Base-by-base conservation (phyloP, 2,888 invertebrate species). In the Ennomos quercinarius region DNA sequence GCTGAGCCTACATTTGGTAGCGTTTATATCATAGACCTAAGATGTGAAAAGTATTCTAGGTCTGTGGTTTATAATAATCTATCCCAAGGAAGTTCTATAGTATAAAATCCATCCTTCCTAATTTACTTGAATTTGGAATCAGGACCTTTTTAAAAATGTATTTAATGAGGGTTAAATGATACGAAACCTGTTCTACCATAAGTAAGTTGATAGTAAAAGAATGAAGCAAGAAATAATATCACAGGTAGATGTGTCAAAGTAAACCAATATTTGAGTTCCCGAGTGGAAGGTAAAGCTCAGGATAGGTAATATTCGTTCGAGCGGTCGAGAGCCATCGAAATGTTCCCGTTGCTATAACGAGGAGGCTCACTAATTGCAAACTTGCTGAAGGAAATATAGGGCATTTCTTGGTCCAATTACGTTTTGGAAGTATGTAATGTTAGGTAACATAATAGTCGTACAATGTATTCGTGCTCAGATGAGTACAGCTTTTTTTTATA, bases 311-410 rank as follows among this genome's bases (percentile, higher is more conserved):
- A 53, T 59, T 49, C 48, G 39, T 52, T 17, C 41, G 57, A 56
- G 44, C 52, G 58, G 17, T 53, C 27, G 44, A 59, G 58, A 43
- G 53, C 58, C 53, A 59, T 59, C 53, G 53, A 53, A 53, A 43
- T 36, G 35, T 39, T 38, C 43, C 43, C 52, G 40, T 42, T 40
- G 47, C 43, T 58, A 27, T 27, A 57, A 52, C 44, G 48, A 59
- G 53, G 36, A 44, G 9, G 53, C 39, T 44, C 49, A 48, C 52
- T 53, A 53, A 59, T 59, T 59, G 38, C 52, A 12, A 58, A 43
- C 17, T 52, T 58, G 44, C 58, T 44, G 0, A 34, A 47, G 17
- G 13, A 51, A 51, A 42, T 47, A 27, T 43, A 39, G 35, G 44
- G 27, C 27, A 27, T 27, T 36, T 48, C 52, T 52, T 39, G 43